Conservation (phyloP, 2,888 invertebrate species). For the Drosophila flavopinicola region DNA sequence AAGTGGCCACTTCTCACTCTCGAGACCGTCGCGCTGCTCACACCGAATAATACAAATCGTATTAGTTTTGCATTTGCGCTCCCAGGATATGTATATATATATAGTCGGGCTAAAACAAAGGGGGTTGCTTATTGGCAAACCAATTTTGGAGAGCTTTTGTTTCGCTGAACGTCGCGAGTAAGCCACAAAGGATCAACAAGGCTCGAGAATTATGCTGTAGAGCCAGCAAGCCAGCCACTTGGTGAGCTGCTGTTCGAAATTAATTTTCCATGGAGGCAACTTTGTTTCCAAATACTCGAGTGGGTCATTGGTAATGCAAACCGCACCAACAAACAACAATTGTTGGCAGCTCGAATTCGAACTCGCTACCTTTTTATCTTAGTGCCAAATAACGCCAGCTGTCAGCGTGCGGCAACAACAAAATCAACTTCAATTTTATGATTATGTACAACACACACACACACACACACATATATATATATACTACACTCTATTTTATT, state of each 20-base stretch:
- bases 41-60: constrained; percentile 18
- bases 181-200: constrained; percentile 80
- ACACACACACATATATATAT: constrained; percentile 1
- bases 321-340: constrained; percentile 37
- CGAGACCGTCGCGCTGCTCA: constrained; percentile 26
- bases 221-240: constrained; percentile 61
- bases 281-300: constrained; percentile 64
- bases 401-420: constrained; percentile 56
- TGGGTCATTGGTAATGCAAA: constrained; percentile 49
- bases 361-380: constrained; percentile 32
- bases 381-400: constrained; percentile 57
- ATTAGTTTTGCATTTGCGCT: constrained; percentile 64
- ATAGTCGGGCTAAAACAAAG: constrained; percentile 73
- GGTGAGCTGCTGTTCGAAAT: constrained; percentile 46
- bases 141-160: constrained; percentile 79
- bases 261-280: constrained; percentile 67
- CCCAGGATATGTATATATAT: constrained; percentile 62
- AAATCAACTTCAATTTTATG: constrained; percentile 71
- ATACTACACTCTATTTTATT: constrained; percentile 10
- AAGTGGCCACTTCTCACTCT: constrained; percentile 73
- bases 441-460: constrained; percentile 39
- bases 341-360: constrained; percentile 23
- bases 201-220: constrained; percentile 74
- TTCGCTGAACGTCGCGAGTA: constrained; percentile 71
- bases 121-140: constrained; percentile 73